A percentile compares a stretch with the other conserved stretches of the same genome.
phyloP scores from a whole-genome alignment of 2,113 vertebrate genomes.

The Nibea albiflora region DNA sequence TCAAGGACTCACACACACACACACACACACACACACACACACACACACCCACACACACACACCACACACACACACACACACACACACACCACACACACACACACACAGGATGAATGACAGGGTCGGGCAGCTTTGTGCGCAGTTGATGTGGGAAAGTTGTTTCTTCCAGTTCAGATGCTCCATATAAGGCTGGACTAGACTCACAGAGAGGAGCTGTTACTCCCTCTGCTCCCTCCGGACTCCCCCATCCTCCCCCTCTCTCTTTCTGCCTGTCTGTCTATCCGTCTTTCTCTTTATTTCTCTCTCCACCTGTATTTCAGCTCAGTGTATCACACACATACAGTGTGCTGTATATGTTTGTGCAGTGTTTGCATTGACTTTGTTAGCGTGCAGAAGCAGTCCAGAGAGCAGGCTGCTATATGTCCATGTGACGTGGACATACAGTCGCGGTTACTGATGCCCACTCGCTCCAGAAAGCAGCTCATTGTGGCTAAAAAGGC shows the following conservation, averaged over 20 bases:
- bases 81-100: conserved; percentile 24
- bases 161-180: conserved; percentile 54
- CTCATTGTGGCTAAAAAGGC: background rate
- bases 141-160: conserved; percentile 52
- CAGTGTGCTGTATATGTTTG: too few species aligned
- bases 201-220: conserved; percentile 37
- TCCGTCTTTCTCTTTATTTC: conserved; percentile 6
- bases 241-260: background rate
- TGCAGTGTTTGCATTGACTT: conserved; percentile 1
- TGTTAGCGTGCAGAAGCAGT: conserved; percentile 17
- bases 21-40: conserved; percentile 27
- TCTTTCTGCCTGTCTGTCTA: background rate
- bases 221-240: conserved; percentile 46
- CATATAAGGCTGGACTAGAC: conserved; percentile 35
- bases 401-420: background rate
- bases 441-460: background rate
- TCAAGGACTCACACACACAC: conserved; percentile 15
- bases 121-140: conserved; percentile 47
- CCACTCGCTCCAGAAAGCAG: background rate
- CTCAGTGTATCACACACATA: background rate
- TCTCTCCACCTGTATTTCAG: background rate
- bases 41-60: conserved; percentile 23
- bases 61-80: conserved; percentile 29
- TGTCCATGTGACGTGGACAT: background rate
- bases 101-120: conserved; percentile 57